A percentile compares a stretch with the other conserved stretches of the same genome.
Evolutionary conservation across 2,888 invertebrate genomes (phyloP).

Genomic region (Lycaena phlaeas): DNA sequence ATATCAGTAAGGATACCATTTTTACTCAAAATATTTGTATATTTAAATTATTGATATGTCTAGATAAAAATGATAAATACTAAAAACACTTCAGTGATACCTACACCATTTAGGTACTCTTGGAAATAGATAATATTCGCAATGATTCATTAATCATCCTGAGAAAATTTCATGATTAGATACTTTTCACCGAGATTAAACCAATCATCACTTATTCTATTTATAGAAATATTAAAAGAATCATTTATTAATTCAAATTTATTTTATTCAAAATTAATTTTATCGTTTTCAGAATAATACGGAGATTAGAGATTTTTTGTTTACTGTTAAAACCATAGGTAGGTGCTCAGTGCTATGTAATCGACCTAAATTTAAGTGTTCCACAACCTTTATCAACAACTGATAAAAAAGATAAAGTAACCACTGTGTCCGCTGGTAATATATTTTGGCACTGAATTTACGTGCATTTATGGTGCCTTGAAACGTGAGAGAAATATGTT

Average conservation of each 20-base stretch:
- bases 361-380: constrained; percentile 58
- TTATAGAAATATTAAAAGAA: not conserved
- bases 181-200: no score
- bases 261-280: no score
- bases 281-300: constrained; percentile 8
- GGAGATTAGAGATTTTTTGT: constrained; percentile 10
- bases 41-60: no score
- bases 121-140: not conserved
- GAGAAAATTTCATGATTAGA: not conserved
- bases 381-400: constrained; percentile 51
- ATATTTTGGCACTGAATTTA: no score
- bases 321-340: constrained; percentile 26
- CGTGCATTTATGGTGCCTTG: no score
- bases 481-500: constrained; percentile 5
- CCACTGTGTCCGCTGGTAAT: constrained; percentile 32
- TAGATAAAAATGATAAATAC: no score
- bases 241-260: no score
- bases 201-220: not conserved
- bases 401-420: constrained; percentile 66
- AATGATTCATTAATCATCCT: not conserved
- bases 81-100: no score
- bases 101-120: no score
- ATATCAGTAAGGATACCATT: no score
- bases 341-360: constrained; percentile 23
- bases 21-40: no score